Conservation (phyloP, 2,888 invertebrate genomes). For the Campopleginae sp. region DNA sequence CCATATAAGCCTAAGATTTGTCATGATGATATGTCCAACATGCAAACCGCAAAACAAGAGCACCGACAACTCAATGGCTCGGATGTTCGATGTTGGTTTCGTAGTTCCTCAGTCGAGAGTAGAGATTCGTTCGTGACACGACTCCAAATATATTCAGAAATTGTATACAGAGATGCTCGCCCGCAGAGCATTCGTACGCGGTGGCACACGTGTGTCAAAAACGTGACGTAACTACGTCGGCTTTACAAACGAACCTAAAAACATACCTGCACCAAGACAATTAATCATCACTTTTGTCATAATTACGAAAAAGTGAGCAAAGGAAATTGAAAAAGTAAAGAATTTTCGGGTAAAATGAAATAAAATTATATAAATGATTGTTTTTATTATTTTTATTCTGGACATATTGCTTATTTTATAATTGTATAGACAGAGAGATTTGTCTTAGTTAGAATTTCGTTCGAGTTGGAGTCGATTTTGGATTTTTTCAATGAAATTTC, state of each 20-base stretch:
- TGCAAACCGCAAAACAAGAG: neutral
- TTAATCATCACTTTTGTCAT: neutral
- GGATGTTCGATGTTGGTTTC: slow-evolving; percentile 7
- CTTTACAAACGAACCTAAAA: neutral
- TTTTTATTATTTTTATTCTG: neutral
- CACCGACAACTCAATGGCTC: neutral
- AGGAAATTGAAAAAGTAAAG: neutral
- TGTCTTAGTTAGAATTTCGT: neutral
- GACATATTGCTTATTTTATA: neutral
- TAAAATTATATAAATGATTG: neutral
- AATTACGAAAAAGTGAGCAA: neutral
- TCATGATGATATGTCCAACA: neutral
- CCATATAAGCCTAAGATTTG: neutral
- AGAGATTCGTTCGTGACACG: slow-evolving; percentile 25
- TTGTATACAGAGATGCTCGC: neutral
- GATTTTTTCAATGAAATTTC: neutral
- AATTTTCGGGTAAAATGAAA: neutral
- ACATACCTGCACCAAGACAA: too few relatives aligned
- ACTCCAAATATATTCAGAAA: slow-evolving; percentile 7
- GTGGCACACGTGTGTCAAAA: neutral
- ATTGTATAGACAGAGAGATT: neutral
- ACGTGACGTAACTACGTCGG: neutral
- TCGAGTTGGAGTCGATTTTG: neutral
- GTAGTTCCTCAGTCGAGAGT: slow-evolving; percentile 26
- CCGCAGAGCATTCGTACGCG: neutral